These are phyloP conservation scores for Bombus fervidus DNA, from an alignment of 1,140 invertebrate genomes.

Conservation along the genomic window DNA sequence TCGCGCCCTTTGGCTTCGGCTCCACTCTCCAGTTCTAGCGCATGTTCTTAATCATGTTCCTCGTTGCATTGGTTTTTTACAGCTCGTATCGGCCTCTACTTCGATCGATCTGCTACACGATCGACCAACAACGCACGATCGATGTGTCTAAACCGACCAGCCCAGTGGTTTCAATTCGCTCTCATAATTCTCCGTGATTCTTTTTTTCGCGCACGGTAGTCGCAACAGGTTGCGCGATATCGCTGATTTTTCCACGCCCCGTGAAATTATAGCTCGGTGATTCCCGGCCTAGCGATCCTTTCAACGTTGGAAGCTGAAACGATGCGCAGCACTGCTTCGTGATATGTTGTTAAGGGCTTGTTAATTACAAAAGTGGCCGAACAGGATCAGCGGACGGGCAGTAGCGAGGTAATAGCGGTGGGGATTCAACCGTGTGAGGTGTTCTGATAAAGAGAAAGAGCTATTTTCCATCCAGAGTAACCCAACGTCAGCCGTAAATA, in stretches of 20 bases:
- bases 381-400: conserved; percentile 53
- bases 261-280: conserved; percentile 59
- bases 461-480: conserved; percentile 18
- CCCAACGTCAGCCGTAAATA: conserved; percentile 13
- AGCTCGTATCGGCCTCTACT: background rate
- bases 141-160: conserved; percentile 35
- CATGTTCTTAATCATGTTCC: conserved; percentile 36
- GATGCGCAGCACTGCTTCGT: conserved; percentile 18
- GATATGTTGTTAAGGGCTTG: conserved; percentile 66
- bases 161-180: conserved; percentile 11
- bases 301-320: conserved; percentile 41
- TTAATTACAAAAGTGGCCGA: conserved; percentile 70
- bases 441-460: background rate
- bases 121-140: background rate
- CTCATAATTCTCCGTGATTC: conserved; percentile 49
- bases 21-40: background rate
- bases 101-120: conserved; percentile 6
- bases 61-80: background rate
- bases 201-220: conserved; percentile 32
- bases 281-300: conserved; percentile 28
- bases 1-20: conserved; percentile 14
- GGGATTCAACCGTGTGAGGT: conserved; percentile 17
- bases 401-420: background rate
- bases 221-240: conserved; percentile 33
- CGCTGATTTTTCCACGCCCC: conserved; percentile 49